A percentile compares a stretch with the other conserved stretches of the same genome.
Evolutionary conservation across 2,797 vertebrate species (phyloP).

Genomic region (Leuciscus waleckii): DNA sequence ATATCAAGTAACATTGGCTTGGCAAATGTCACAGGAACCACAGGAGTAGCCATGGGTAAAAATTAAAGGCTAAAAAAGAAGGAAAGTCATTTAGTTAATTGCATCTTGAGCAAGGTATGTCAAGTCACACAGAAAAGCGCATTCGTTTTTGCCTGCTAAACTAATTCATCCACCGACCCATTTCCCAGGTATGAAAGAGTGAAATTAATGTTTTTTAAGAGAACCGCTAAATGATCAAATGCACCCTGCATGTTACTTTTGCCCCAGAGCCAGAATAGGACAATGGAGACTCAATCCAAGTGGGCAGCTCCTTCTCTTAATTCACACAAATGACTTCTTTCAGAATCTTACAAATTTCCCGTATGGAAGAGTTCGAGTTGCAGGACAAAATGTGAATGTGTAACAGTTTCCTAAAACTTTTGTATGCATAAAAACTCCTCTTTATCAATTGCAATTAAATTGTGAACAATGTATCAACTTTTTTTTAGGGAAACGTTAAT

Average conservation of each 20-base stretch:
- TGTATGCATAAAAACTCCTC: not conserved
- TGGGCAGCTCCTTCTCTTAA: not conserved
- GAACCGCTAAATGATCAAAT: constrained; percentile 30
- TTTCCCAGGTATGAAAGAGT: constrained; percentile 1
- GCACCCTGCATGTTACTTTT: not conserved
- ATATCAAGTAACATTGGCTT: constrained; percentile 4
- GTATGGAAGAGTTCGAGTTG: not conserved
- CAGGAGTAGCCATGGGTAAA: constrained; percentile 7
- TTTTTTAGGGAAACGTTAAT: not conserved
- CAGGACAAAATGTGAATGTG: not conserved
- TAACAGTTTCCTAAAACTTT: not conserved
- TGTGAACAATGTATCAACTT: not conserved
- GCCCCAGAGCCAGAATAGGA: constrained; percentile 5
- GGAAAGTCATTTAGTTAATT: constrained; percentile 20
- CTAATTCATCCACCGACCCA: constrained; percentile 13
- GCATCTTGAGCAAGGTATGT: not conserved
- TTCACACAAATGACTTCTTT: constrained; percentile 34
- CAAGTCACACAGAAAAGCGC: constrained; percentile 25
- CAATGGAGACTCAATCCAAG: constrained; percentile 1
- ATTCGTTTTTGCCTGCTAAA: constrained; percentile 20
- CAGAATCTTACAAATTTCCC: constrained; percentile 2
- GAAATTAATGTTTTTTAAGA: not conserved
- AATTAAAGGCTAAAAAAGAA: constrained; percentile 5
- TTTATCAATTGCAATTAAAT: not conserved
- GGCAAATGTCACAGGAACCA: constrained; percentile 28